Evolutionary conservation across 2,797 vertebrate species (phyloP), one percentile per base, ranked within the genome.

Genomic region (Artibeus jamaicensis): DNA sequence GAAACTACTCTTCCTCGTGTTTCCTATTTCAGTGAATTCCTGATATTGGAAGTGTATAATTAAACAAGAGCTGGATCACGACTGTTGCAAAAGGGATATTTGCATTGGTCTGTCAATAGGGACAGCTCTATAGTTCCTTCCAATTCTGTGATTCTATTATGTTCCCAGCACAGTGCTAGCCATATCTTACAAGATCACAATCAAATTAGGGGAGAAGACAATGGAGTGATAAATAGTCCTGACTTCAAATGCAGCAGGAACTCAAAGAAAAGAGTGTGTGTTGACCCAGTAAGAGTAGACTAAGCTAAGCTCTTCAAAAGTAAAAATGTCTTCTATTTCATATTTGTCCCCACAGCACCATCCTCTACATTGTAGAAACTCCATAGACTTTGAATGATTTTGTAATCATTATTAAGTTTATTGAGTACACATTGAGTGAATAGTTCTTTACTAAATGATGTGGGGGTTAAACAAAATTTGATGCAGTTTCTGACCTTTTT

Each of bases 381-480:
- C 55, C 12, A 70, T 83, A 74, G 73, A 65, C 34, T 76, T 95
- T 46, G 93, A 95, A 95, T 95, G 44, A 91, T 93, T 96, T 97
- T 95, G 39, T 96, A 92, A 96, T 97, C 74, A 93, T 86, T 93
- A 86, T 67, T 95, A 68, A 93, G 91, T 95, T 96, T 95, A 95
- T 59, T 86, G 81, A 94, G 77, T 94, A 93, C 87, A 96, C 85
- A 93, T 57, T 55, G 86, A 92, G 73, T 78, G 57, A 86, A 89
- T 48, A 81, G 84, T 89, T 97, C 96, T 96, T 82, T 70, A 93
- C 70, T 84, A 96, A 91, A 96, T 95, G 78, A 92, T 91, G 78
- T 53, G 26, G 79, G 57, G 48, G 73, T 91, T 95, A 96, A 95
- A 92, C 53, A 74, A 95, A 93, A 82, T 88, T 96, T 95, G 77